Evolutionary conservation across 92 coral and sea anemone species (phyloP).

Genomic region (Epizoanthus rinbou): DNA sequence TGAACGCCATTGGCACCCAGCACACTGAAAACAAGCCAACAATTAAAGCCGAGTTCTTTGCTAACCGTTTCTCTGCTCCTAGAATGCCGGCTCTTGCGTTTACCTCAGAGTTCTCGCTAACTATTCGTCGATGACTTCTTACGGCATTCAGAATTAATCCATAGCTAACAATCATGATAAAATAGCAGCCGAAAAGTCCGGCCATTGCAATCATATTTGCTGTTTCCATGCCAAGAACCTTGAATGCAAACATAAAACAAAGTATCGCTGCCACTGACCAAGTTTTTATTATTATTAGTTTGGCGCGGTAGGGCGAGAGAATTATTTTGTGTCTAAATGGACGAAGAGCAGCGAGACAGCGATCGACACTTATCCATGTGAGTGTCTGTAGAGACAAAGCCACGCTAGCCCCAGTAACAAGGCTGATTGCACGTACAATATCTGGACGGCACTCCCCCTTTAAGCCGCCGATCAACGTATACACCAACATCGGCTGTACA

Average conservation of each 20-base stretch:
- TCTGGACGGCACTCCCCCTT: not conserved
- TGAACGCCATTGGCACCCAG: conserved; percentile 1
- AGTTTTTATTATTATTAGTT: not conserved
- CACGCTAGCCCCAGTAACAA: not conserved
- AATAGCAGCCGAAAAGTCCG: not conserved
- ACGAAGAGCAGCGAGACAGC: not conserved
- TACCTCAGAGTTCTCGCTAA: not conserved
- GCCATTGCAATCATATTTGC: not conserved
- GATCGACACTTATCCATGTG: not conserved
- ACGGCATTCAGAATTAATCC: not conserved
- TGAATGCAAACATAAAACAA: not conserved
- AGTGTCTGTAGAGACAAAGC: not conserved
- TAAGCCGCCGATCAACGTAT: not conserved
- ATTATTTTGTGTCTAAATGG: conserved; percentile 7
- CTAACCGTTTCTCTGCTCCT: not conserved
- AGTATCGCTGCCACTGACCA: not conserved
- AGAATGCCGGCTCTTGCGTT: not conserved
- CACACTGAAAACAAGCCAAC: not conserved
- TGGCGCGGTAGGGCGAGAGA: not conserved
- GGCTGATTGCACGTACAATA: not conserved
- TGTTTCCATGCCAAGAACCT: not conserved
- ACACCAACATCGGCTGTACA: not conserved
- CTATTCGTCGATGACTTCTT: not conserved
- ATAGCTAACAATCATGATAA: not conserved
- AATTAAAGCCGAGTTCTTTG: not conserved